Percentiles rank a stretch among this genome's conserved stretches.
Evolutionary conservation across 2,797 vertebrate species (phyloP).

Genomic region (Ptychobarbus kaznakovi): DNA sequence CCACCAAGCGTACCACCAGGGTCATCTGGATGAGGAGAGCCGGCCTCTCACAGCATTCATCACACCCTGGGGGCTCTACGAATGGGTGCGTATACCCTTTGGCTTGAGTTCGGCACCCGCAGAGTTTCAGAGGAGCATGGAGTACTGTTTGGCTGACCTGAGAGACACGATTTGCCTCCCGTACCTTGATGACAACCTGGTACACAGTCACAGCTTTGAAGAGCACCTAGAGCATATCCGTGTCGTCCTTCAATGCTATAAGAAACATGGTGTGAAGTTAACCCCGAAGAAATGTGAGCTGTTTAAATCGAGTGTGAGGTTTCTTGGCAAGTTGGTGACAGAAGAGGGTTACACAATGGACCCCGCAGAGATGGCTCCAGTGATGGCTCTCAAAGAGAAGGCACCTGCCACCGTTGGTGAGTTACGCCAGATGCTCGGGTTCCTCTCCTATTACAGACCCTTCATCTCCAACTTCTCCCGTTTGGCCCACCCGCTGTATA

Average conservation of each 20-base stretch:
- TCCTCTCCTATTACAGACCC: conserved; percentile 7
- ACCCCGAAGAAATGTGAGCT: background rate
- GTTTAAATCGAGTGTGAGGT: background rate
- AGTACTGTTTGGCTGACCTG: conserved; percentile 31
- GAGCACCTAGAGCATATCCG: background rate
- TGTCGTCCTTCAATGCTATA: background rate
- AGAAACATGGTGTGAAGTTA: background rate
- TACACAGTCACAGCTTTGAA: conserved; percentile 33
- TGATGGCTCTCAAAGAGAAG: conserved; percentile 26
- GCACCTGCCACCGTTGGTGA: conserved; percentile 28
- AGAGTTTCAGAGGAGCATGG: conserved; percentile 44
- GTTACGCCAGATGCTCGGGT: background rate
- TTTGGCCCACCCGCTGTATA: conserved; percentile 17
- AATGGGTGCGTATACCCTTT: conserved; percentile 51
- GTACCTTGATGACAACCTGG: conserved; percentile 17
- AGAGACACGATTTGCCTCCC: conserved; percentile 16
- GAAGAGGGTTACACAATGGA: conserved; percentile 45
- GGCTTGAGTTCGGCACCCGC: conserved; percentile 47
- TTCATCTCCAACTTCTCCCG: conserved; percentile 20
- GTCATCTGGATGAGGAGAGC: conserved; percentile 21
- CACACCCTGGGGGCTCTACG: conserved; percentile 40
- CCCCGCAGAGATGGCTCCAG: conserved; percentile 23
- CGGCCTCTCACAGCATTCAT: conserved; percentile 42
- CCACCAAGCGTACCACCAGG: conserved; percentile 53
- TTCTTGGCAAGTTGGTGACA: conserved; percentile 23